Percentiles rank a stretch among this genome's conserved stretches.
These are phyloP conservation scores for Falcaria lacertinaria DNA, from an alignment of 2,888 invertebrate species.

Conservation along the genomic window DNA sequence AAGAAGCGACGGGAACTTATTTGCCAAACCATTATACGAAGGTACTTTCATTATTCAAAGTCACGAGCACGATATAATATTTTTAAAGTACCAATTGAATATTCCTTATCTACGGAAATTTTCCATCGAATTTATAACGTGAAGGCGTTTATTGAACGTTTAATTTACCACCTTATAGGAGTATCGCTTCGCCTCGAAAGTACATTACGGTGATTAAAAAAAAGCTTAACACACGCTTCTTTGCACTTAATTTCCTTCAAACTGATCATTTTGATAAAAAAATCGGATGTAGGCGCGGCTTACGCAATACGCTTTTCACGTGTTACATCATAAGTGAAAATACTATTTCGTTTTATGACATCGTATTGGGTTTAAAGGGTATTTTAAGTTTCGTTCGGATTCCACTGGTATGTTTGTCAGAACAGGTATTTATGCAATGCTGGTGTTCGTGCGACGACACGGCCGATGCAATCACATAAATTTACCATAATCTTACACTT, in stretches of 20 bases:
- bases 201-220: conserved; percentile 10
- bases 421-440: neutral
- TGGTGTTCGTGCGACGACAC: neutral
- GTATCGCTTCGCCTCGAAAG: neutral
- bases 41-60: neutral
- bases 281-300: conserved; percentile 20
- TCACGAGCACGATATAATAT: neutral
- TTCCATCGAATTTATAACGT: neutral
- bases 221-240: conserved; percentile 9
- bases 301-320: conserved; percentile 31
- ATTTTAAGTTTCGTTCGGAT: conserved; percentile 5
- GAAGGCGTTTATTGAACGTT: neutral
- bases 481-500: too few species aligned
- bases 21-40: too few species aligned
- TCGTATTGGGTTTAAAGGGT: conserved; percentile 14
- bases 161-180: neutral
- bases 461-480: too few species aligned
- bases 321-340: conserved; percentile 26
- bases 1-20: too few species aligned
- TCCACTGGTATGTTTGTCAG: neutral
- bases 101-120: neutral
- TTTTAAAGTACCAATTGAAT: neutral
- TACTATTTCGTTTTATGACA: conserved; percentile 23
- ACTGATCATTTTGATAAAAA: conserved; percentile 4
- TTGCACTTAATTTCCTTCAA: conserved; percentile 22